Evolutionary conservation across 2,113 vertebrate species (phyloP).

Genomic region (Ctenomys sociabilis): DNA sequence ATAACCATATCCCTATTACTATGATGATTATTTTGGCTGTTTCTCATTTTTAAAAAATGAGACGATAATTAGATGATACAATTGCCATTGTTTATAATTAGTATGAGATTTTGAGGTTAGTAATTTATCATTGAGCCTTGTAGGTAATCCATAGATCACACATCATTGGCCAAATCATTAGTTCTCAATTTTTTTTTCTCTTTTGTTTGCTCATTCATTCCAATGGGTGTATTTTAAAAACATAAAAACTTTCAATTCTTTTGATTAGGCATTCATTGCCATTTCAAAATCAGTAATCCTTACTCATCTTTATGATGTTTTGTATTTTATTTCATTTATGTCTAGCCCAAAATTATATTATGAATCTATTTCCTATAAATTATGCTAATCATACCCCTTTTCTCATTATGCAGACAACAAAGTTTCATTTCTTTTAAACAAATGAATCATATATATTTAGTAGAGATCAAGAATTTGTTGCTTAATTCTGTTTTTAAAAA

Average conservation of each 20-base stretch:
- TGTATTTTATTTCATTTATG: conserved; percentile 35
- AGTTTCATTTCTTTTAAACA: conserved; percentile 25
- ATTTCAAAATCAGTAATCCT: conserved; percentile 24
- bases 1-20: background rate
- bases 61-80: background rate
- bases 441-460: conserved; percentile 20
- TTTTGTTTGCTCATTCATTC: conserved; percentile 1
- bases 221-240: background rate
- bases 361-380: conserved; percentile 24
- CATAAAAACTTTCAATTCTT: background rate
- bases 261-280: background rate
- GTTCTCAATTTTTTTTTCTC: background rate
- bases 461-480: conserved; percentile 32
- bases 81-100: conserved; percentile 10
- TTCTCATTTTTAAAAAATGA: background rate
- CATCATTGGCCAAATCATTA: background rate
- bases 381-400: background rate
- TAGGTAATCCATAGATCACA: background rate
- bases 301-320: background rate
- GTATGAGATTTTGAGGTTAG: conserved; percentile 50
- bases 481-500: background rate
- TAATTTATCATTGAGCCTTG: conserved; percentile 14
- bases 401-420: background rate
- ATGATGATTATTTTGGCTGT: background rate
- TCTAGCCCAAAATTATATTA: conserved; percentile 5